phyloP scores from a whole-genome alignment of 1,140 invertebrate genomes.

The Trichonephila inaurata region DNA sequence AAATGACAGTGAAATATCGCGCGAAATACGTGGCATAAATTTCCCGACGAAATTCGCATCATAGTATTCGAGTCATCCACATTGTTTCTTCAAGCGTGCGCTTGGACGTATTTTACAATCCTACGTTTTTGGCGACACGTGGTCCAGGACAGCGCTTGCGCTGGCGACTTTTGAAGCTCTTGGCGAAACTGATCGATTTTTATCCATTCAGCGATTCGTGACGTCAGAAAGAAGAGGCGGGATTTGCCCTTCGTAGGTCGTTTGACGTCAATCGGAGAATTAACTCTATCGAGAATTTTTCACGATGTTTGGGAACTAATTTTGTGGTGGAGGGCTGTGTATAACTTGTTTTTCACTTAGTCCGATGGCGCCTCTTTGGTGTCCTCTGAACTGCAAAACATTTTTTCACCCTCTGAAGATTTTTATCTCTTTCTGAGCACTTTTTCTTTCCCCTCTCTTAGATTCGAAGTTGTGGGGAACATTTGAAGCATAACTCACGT shows the following conservation, averaged over 20 bases:
- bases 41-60: neutral
- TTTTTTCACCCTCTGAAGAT: constrained; percentile 19
- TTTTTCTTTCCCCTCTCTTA: neutral
- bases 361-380: constrained; percentile 40
- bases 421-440: neutral
- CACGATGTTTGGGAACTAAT: constrained; percentile 55
- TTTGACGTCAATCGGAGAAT: constrained; percentile 72
- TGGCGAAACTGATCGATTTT: constrained; percentile 69
- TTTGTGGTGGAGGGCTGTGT: constrained; percentile 16
- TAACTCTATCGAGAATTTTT: constrained; percentile 56
- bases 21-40: neutral
- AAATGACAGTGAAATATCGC: too few relatives aligned
- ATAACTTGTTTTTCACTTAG: constrained; percentile 43
- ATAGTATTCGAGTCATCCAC: neutral
- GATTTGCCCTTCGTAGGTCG: constrained; percentile 67
- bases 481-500: constrained; percentile 20
- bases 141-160: constrained; percentile 49
- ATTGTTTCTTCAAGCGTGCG: neutral
- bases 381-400: neutral
- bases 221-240: constrained; percentile 56
- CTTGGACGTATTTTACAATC: constrained; percentile 2
- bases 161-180: constrained; percentile 61
- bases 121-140: constrained; percentile 67
- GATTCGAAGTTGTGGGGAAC: neutral
- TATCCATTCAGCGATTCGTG: constrained; percentile 70